These are phyloP conservation scores for Dromas ardeola DNA, from an alignment of 2,113 vertebrate species.

Conservation along the genomic window DNA sequence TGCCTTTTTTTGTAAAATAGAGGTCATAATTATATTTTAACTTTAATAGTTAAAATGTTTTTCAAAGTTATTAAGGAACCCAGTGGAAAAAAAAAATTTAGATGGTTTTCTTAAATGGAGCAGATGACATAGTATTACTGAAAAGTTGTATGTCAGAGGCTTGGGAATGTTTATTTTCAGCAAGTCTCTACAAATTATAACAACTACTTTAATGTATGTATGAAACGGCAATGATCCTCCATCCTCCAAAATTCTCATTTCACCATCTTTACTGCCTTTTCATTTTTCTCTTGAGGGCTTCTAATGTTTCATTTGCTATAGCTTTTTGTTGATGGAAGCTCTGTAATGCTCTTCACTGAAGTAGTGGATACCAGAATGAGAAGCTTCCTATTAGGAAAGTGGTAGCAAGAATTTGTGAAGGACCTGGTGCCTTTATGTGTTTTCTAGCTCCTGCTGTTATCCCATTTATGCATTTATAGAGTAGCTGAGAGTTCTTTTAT, in stretches of 20 bases:
- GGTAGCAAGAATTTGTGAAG: not conserved
- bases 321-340: not conserved
- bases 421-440: not conserved
- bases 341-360: not conserved
- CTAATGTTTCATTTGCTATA: not conserved
- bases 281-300: accelerated
- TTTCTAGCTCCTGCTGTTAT: not conserved
- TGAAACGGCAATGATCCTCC: not conserved
- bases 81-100: not conserved
- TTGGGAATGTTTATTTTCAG: not conserved
- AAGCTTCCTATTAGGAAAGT: not conserved
- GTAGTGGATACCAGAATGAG: not conserved
- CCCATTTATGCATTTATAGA: not conserved
- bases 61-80: not conserved
- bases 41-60: not conserved
- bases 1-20: not conserved
- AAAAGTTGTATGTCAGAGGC: not conserved
- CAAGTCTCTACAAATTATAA: not conserved
- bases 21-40: not conserved
- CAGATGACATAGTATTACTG: not conserved
- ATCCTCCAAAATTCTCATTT: not conserved
- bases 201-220: not conserved
- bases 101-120: not conserved
- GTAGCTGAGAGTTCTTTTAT: not conserved
- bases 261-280: not conserved